Evolutionary conservation across 2,888 invertebrate species (phyloP), one percentile per base, ranked within the genome.

Genomic region (Perithous albicinctus): DNA sequence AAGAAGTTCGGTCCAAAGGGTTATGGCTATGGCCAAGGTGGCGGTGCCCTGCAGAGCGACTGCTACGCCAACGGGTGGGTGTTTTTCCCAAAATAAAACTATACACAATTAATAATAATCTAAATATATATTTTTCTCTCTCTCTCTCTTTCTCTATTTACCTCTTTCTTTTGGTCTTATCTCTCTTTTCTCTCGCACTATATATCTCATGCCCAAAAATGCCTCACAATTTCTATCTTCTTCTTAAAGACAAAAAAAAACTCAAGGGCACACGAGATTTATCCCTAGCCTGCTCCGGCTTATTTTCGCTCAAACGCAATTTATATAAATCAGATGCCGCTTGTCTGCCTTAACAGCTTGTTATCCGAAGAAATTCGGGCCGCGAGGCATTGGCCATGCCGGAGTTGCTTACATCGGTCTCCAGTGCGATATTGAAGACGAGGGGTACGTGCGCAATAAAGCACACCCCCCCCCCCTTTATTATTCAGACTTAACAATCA

Each of bases 1-100:
- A 98, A 98, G 95, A 97, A 96, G 95, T 99, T 97, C 94, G 99
- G 99, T 90, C 99, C 99, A 91, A 98, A 97, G 94, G 98, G 98
- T 93, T 98, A 98, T 94, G 99, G 98, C 91, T 99, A 98, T 94
- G 99, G 99, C 91, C 97, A 98, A 94, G 99, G 99, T 92, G 98
- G 97, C 93, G 98, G 98, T 93, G 97, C 97, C 89, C 95, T 98
- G 92, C 97, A 98, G 94, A 97, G 97, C 94, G 98, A 98, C 94
- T 95, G 95, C 94, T 96, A 95, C 94, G 95, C 96, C 93, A 96
- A 96, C 94, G 96, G 97, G 97, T 96, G 95, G 95, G 96, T 94
- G 92, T 80, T 54, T 72, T 61, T 20, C 46, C 43, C 46, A 61
- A 29, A 43, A 75, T 82, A 72, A 73, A 75, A 80, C 48, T 54